A percentile compares a stretch with the other conserved stretches of the same genome.
phyloP scores from a whole-genome alignment of 2,797 vertebrate species.

The Delichon dasypus region DNA sequence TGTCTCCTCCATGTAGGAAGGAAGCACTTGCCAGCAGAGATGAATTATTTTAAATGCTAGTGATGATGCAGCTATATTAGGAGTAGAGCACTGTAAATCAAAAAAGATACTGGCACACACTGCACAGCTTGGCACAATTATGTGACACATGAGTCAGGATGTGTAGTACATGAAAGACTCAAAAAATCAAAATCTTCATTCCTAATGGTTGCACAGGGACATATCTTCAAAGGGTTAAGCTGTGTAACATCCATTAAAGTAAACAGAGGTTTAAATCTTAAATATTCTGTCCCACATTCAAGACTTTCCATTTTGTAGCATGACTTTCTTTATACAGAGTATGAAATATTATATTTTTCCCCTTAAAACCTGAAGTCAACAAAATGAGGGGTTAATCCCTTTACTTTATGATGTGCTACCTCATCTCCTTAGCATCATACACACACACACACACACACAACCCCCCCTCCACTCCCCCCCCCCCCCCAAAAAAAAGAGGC shows the following conservation, averaged over 20 bases:
- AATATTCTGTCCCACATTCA: neutral
- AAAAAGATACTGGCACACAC: constrained; percentile 4
- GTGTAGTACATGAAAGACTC: neutral
- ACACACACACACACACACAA: neutral
- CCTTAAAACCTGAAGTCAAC: neutral
- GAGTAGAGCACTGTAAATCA: neutral
- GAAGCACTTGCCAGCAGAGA: neutral
- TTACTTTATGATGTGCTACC: neutral
- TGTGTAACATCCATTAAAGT: neutral
- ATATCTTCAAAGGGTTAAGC: neutral
- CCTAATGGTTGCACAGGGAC: neutral
- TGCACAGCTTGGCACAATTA: neutral
- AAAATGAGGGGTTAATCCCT: neutral
- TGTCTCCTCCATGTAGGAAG: neutral
- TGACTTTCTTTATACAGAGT: neutral
- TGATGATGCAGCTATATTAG: neutral
- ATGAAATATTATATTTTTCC: neutral
- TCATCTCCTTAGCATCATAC: neutral
- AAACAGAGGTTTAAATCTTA: constrained; percentile 3
- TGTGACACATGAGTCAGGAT: neutral
- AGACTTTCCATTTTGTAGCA: neutral
- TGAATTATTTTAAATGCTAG: neutral
- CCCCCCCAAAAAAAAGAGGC: neutral
- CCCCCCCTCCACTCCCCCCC: too few relatives aligned
- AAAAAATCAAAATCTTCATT: neutral